Percentiles rank a stretch among this genome's conserved stretches.
Conservation (phyloP, 1,140 invertebrate species). For the Mizuhopecten yessoensis region DNA sequence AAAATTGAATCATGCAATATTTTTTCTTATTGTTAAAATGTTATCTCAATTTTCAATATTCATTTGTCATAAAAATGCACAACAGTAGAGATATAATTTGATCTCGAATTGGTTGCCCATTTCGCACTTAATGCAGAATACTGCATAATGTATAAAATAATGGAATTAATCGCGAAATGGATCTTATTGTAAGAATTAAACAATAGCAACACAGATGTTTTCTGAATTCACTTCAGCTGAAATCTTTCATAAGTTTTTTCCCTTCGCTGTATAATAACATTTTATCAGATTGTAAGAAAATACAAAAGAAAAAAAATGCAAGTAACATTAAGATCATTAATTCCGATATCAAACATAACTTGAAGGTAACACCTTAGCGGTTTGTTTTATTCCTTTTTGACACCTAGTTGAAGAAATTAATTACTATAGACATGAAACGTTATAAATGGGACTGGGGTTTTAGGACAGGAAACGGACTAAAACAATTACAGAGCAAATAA, state of each 20-base stretch:
- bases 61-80: conserved; percentile 29
- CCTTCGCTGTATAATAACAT: not conserved
- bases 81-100: not conserved
- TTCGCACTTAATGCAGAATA: not conserved
- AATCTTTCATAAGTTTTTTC: not conserved
- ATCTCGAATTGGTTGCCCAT: not conserved
- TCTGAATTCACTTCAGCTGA: not conserved
- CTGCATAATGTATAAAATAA: conserved; percentile 13
- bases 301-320: not conserved
- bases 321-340: not conserved
- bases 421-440: no score
- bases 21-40: not conserved
- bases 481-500: no score
- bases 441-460: no score
- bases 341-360: not conserved
- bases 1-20: not conserved
- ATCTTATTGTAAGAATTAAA: not conserved
- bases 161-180: not conserved
- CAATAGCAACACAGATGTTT: not conserved
- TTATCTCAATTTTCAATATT: not conserved
- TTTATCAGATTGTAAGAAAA: conserved; percentile 1
- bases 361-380: not conserved
- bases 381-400: not conserved
- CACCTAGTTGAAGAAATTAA: conserved; percentile 2
- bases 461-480: no score